Evolutionary conservation across 2,113 vertebrate genomes (phyloP).

Genomic region (Tylochromis polylepis): DNA sequence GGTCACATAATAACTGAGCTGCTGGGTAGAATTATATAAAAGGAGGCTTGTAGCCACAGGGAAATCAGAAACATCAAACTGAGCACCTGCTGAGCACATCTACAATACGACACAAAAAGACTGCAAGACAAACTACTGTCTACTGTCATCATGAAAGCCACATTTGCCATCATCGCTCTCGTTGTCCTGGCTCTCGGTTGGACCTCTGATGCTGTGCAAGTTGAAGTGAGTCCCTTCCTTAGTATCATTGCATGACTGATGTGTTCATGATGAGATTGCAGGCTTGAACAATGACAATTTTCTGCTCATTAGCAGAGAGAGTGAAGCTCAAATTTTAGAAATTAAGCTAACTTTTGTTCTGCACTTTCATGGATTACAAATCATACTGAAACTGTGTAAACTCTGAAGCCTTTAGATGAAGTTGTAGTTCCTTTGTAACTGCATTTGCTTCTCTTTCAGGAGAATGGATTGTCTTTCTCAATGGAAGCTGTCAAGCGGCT

Average conservation of each 20-base stretch:
- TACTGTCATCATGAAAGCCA: conserved; percentile 65
- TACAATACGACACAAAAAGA: not conserved
- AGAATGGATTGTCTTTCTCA: conserved; percentile 74
- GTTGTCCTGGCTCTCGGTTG: conserved; percentile 53
- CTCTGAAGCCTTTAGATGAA: not conserved
- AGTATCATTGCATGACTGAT: not conserved
- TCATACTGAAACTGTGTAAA: not conserved
- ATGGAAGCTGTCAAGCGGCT: conserved; percentile 79
- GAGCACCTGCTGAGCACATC: conserved; percentile 19
- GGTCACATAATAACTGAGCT: conserved; percentile 20
- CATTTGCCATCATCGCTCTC: conserved; percentile 35
- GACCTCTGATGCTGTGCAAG: conserved; percentile 61
- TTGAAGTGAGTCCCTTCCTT: conserved; percentile 61
- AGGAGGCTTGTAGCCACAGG: conserved; percentile 3
- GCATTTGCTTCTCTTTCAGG: conserved; percentile 55
- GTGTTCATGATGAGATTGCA: not conserved
- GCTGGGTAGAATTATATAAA: conserved; percentile 48
- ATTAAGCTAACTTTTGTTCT: not conserved
- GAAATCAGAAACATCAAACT: conserved; percentile 34
- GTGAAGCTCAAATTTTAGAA: not conserved
- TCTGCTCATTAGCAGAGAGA: not conserved
- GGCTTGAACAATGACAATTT: not conserved
- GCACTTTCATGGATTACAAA: not conserved
- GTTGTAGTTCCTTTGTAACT: not conserved
- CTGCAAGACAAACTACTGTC: not conserved